Evolutionary conservation across 2,888 invertebrate species (phyloP), one percentile per base, ranked within the genome.

Genomic region (Cryptops parisi): DNA sequence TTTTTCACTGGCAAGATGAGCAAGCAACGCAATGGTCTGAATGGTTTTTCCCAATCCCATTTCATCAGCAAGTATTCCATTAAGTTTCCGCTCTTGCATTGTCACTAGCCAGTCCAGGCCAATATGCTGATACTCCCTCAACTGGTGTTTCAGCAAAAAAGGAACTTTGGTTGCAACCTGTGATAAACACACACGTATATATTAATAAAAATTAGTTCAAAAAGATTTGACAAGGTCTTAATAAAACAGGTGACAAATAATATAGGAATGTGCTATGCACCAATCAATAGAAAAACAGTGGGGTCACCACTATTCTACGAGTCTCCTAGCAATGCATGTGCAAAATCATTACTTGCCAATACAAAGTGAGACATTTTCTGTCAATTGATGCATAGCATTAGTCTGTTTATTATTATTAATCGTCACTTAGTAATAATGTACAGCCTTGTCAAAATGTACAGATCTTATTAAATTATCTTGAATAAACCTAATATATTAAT

Each of bases 21-120:
- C 90, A 58, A 96, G 72, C 59, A 96, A 74, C 6, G 94, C 87
- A 64, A 96, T 94, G 0, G 93, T 96, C 75, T 94, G 96, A 65
- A 96, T 93, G 21, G 94, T 94, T 76, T 94, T 94, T 59, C 94
- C 94, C 60, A 94, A 76, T 63, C 93, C 93, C 93, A 94, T 94
- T 74, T 93, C 93, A 72, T 94, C 93, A 15, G 93, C 93, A 53
- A 96, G 76, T 66, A 96, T 94, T 57, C 94, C 96, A 72, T 96
- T 97, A 57, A 97, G 74, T 67, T 88, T 84, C 64, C 91, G 81
- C 63, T 93, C 88, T 68, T 86, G 85, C 86, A 97, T 89, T 12
- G 94, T 90, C 52, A 90, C 91, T 62, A 96, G 74, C 96, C 96
- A 96, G 71, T 96, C 93, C 63, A 96, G 76, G 49, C 96, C 96